These are phyloP conservation scores for Pollenia labialis DNA, from an alignment of 2,888 invertebrate species.

Conservation along the genomic window DNA sequence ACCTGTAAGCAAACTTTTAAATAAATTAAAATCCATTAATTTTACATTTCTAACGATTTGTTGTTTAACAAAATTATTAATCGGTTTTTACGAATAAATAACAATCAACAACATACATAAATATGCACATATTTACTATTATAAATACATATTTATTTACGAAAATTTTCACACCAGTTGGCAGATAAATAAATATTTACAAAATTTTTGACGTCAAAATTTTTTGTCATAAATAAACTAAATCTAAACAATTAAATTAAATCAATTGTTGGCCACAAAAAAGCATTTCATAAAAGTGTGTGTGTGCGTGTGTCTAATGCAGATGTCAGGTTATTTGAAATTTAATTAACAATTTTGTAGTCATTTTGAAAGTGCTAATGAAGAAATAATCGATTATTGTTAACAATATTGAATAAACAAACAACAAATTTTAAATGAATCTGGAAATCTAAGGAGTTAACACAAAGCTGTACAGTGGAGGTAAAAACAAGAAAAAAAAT, in stretches of 20 bases:
- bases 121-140: no score
- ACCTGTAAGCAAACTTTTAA: no score
- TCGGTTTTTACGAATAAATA: not conserved
- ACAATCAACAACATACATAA: no score
- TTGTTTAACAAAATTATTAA: not conserved
- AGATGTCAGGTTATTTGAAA: slow-evolving; percentile 2
- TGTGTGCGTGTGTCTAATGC: not conserved
- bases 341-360: not conserved
- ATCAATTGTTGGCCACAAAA: not conserved
- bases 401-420: not conserved
- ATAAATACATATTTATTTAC: not conserved
- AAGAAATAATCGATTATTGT: not conserved
- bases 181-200: slow-evolving; percentile 27
- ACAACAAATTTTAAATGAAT: not conserved
- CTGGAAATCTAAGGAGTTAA: not conserved
- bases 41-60: not conserved
- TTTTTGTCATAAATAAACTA: slow-evolving; percentile 12
- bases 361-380: not conserved
- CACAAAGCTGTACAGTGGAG: no score
- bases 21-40: no score
- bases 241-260: slow-evolving; percentile 4
- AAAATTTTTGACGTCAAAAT: slow-evolving; percentile 48
- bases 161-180: slow-evolving; percentile 23
- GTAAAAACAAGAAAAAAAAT: no score
- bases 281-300: not conserved